Evolutionary conservation across 2,797 vertebrate genomes (phyloP).

Genomic region (Okamejei kenojei): DNA sequence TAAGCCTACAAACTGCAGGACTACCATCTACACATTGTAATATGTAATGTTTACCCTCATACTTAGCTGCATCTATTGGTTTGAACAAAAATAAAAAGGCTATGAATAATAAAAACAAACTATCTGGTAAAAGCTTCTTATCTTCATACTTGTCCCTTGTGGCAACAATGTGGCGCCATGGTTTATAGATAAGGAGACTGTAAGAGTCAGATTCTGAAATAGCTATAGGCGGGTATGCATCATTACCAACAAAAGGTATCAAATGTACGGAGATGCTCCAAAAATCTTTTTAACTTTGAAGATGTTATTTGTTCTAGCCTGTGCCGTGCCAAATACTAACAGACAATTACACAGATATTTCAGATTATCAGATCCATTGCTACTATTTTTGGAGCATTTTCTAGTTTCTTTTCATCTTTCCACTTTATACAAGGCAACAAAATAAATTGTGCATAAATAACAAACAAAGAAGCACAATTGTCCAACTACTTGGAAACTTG

Average conservation of each 20-base stretch:
- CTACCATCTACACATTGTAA: not conserved
- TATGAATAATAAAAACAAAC: slow-evolving; percentile 25
- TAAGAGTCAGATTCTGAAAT: not conserved
- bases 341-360: not conserved
- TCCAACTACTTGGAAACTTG: not conserved
- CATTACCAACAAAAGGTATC: not conserved
- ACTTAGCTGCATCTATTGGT: not conserved
- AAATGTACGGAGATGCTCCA: not conserved
- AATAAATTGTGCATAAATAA: not conserved
- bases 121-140: not conserved
- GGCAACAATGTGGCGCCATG: not conserved
- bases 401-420: not conserved
- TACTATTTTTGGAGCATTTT: not conserved
- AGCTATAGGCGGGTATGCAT: not conserved
- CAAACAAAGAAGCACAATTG: not conserved
- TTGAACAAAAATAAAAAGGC: slow-evolving; percentile 3
- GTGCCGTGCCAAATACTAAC: no score
- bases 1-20: no score
- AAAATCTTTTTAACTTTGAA: slow-evolving; percentile 13
- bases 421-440: not conserved
- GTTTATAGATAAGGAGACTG: not conserved
- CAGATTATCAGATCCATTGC: not conserved
- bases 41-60: not conserved
- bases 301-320: not conserved
- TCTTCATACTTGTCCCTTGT: slow-evolving; percentile 1